Percentiles rank a stretch among this genome's conserved stretches.
phyloP scores from a whole-genome alignment of 2,888 invertebrate genomes.

The Phaonia tiefii region DNA sequence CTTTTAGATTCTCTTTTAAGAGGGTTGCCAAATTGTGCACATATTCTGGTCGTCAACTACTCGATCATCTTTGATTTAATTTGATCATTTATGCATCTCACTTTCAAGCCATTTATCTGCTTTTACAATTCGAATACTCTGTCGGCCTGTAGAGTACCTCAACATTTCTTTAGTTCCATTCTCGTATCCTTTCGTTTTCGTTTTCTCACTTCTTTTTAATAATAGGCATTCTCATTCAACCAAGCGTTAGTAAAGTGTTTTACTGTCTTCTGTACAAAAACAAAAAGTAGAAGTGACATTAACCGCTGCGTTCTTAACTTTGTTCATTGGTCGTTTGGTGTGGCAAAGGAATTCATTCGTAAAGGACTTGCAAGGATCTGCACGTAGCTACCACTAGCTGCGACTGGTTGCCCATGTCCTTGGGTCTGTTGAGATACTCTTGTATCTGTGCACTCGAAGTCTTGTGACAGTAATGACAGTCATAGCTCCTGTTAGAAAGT shows the following conservation, averaged over 20 bases:
- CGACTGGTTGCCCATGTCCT: background rate
- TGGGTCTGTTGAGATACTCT: no score
- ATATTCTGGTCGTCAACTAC: no score
- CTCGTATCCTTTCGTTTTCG: background rate
- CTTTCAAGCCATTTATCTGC: no score
- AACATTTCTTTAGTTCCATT: no score
- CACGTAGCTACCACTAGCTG: background rate
- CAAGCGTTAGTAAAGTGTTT: slow-evolving; percentile 38
- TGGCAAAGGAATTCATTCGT: background rate
- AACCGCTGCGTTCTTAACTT: slow-evolving; percentile 43
- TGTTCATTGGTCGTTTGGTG: background rate
- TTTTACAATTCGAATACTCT: no score
- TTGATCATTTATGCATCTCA: no score
- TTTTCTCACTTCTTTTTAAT: slow-evolving; percentile 11
- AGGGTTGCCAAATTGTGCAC: no score
- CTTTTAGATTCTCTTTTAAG: no score
- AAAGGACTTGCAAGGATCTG: background rate
- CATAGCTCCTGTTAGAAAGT: slow-evolving; percentile 44
- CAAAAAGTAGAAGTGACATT: slow-evolving; percentile 43
- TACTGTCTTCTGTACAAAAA: slow-evolving; percentile 39
- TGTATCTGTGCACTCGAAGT: no score
- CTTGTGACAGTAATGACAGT: background rate
- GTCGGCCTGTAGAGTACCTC: no score
- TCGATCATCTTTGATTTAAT: no score
- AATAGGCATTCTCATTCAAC: slow-evolving; percentile 15